Base-by-base conservation (phyloP, 2,113 vertebrate genomes). In the Dipodomys stephensi region DNA sequence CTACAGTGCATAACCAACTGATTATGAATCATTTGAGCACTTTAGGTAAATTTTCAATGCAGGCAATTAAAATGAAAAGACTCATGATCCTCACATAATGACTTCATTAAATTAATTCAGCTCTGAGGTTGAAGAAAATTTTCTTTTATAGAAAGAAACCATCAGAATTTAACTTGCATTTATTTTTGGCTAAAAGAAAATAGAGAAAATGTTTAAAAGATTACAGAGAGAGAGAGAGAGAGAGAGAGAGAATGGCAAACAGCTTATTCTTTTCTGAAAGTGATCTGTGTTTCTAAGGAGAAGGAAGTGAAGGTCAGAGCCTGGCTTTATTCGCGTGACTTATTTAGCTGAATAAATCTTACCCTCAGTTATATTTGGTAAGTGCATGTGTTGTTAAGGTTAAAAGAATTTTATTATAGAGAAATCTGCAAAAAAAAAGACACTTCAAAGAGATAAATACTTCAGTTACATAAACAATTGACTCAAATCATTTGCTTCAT, bases 41-140 rank as follows among this genome's bases (percentile, higher is more conserved):
- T 96, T 95, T 94, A 96, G 97, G 95, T 97, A 97, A 97, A 96
- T 95, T 97, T 97, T 96, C 97, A 97, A 95, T 97, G 95, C 88
- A 93, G 90, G 95, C 93, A 96, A 96, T 97, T 96, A 97, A 95
- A 96, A 96, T 93, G 82, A 94, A 96, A 97, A 96, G 96, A 97
- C 92, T 96, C 95, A 68, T 90, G 92, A 96, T 97, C 96, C 92
- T 97, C 95, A 94, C 87, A 96, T 97, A 97, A 97, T 97, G 94
- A 91, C 94, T 97, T 97, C 94, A 96, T 97, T 97, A 94, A 95
- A 95, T 96, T 97, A 95, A 97, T 93, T 95, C 93, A 90, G 69
- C 94, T 95, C 79, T 88, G 60, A 94, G 72, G 78, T 92, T 96
- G 74, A 79, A 93, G 82, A 79, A 95, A 96, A 80, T 67, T 93